These are phyloP conservation scores for Colaptes auratus DNA, from an alignment of 2,113 vertebrate species.

Conservation along the genomic window DNA sequence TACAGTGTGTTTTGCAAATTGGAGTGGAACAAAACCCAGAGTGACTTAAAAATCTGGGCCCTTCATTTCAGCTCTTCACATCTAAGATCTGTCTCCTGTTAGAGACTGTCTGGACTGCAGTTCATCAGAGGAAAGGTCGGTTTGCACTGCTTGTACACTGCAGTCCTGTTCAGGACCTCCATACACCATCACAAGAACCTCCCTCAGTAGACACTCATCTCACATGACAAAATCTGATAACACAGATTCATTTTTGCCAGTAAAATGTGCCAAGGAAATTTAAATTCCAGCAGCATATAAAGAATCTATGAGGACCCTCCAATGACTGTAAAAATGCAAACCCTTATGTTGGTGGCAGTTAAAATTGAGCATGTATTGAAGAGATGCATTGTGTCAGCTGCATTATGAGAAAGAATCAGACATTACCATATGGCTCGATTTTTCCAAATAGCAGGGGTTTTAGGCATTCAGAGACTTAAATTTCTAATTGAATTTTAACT, in stretches of 20 bases:
- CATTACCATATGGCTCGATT: background rate
- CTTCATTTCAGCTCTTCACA: background rate
- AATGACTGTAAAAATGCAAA: background rate
- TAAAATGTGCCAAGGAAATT: background rate
- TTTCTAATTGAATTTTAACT: background rate
- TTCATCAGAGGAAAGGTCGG: background rate
- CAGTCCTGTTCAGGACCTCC: background rate
- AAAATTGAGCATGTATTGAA: background rate
- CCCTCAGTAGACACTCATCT: background rate
- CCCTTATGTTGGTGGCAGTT: background rate
- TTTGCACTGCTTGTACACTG: background rate
- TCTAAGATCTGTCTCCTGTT: background rate
- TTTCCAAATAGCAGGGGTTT: background rate
- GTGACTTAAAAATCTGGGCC: background rate
- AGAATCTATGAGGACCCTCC: background rate
- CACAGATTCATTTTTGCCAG: background rate
- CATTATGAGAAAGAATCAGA: background rate
- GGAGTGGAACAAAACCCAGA: background rate
- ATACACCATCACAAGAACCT: rapidly evolving
- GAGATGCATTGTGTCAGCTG: background rate
- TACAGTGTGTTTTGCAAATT: background rate
- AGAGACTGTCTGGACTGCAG: background rate
- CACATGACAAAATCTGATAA: background rate
- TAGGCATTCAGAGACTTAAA: background rate
- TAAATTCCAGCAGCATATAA: background rate